Percentiles rank a stretch among this genome's conserved stretches.
Conservation (phyloP, 2,888 invertebrate genomes). For the Sipha maydis region DNA sequence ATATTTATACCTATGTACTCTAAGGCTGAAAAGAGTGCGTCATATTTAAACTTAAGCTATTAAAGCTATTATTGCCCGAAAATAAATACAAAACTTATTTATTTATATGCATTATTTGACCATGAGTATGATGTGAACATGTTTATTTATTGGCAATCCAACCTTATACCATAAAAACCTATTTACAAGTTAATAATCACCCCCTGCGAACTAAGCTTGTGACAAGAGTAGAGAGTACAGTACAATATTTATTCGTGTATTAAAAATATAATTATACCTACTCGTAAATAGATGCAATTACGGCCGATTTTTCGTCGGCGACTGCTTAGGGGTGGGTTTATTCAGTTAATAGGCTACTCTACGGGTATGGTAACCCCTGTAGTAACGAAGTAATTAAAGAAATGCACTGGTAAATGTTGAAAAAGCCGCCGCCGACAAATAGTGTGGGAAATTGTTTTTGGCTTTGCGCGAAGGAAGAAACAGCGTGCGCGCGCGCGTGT, state of each 20-base stretch:
- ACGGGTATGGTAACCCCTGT: not conserved
- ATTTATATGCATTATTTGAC: too few relatives aligned
- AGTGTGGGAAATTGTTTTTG: slow-evolving; percentile 44
- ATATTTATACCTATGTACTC: too few relatives aligned
- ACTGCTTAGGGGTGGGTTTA: not conserved
- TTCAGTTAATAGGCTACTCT: not conserved
- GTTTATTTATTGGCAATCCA: too few relatives aligned
- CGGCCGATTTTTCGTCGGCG: not conserved
- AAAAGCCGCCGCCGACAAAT: slow-evolving; percentile 8
- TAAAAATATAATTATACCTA: not conserved
- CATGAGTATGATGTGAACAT: too few relatives aligned
- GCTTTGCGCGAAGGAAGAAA: not conserved
- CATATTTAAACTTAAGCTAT: too few relatives aligned
- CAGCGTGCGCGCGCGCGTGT: not conserved
- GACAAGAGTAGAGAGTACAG: too few relatives aligned
- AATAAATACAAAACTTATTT: too few relatives aligned
- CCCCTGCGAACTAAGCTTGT: too few relatives aligned
- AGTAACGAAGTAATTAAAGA: slow-evolving; percentile 31
- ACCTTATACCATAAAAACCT: not conserved
- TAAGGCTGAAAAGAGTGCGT: too few relatives aligned
- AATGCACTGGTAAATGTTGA: not conserved
- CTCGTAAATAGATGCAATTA: not conserved
- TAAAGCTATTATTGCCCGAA: too few relatives aligned
- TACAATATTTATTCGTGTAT: too few relatives aligned
- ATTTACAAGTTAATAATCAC: not conserved